phyloP scores from a whole-genome alignment of 2,888 invertebrate genomes.

The Entomobrya multifasciata region DNA sequence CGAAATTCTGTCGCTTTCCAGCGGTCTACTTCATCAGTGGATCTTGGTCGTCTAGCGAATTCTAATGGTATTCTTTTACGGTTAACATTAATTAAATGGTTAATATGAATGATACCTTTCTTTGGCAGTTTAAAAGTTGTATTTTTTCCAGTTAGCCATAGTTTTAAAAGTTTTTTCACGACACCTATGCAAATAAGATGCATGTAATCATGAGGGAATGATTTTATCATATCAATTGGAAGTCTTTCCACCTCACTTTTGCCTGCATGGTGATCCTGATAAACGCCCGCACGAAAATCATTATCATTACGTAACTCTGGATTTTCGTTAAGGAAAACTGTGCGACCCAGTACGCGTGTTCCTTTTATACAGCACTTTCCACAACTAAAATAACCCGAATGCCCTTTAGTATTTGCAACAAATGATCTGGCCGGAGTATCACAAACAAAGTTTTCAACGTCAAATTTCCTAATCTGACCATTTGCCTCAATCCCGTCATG shows the following conservation, averaged over 20 bases:
- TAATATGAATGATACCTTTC: background rate
- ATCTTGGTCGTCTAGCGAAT: constrained; percentile 78
- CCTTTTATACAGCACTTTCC: no score
- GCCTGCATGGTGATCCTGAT: constrained; percentile 67
- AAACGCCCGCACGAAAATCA: constrained; percentile 22
- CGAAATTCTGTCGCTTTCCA: constrained; percentile 80
- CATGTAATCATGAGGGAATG: constrained; percentile 67
- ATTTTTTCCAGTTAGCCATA: constrained; percentile 48
- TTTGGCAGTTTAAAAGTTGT: background rate
- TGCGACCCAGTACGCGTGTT: background rate
- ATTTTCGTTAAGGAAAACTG: background rate
- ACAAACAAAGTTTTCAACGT: no score
- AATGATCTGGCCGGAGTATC: no score
- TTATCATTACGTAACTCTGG: background rate
- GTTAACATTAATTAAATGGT: no score
- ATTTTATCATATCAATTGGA: constrained; percentile 40
- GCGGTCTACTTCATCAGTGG: constrained; percentile 75
- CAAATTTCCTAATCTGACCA: no score
- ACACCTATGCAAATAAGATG: constrained; percentile 67
- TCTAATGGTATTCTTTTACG: constrained; percentile 53
- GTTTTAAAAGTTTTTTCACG: constrained; percentile 46
- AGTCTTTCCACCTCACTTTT: constrained; percentile 38
- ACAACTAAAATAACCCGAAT: no score
- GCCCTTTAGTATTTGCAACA: no score
- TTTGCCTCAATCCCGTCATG: no score